Evolutionary conservation across 2,113 vertebrate genomes (phyloP).

Genomic region (Copsychus sechellarum): DNA sequence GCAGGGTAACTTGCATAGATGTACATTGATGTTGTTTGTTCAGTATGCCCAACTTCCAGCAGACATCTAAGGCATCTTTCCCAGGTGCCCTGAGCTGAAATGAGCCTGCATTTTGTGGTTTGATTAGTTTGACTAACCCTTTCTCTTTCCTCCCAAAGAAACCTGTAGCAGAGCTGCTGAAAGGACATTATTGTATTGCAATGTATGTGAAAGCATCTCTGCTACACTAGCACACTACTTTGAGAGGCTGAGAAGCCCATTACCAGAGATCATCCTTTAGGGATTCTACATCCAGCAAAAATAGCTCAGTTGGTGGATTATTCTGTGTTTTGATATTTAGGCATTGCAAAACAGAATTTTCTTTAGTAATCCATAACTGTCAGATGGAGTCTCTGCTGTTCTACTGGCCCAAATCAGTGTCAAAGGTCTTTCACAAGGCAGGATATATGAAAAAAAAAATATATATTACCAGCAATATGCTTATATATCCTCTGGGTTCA

Average conservation of each 20-base stretch:
- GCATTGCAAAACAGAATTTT: slow-evolving; percentile 3
- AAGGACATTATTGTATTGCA: neutral
- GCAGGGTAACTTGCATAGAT: neutral
- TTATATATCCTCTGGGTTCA: neutral
- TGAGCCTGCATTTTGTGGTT: neutral
- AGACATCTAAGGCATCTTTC: neutral
- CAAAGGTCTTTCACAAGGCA: neutral
- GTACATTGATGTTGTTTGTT: neutral
- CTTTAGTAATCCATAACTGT: neutral
- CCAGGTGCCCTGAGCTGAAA: neutral
- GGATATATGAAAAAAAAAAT: neutral
- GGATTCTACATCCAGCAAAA: slow-evolving; percentile 37
- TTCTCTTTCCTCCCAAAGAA: neutral
- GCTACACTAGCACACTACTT: neutral
- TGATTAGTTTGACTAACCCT: neutral
- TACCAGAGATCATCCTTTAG: slow-evolving; percentile 34
- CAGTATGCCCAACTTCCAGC: neutral
- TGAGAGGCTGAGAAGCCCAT: slow-evolving; percentile 27
- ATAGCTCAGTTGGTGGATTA: slow-evolving; percentile 32
- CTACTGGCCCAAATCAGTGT: neutral
- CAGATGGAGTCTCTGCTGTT: neutral
- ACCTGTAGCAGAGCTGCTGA: neutral
- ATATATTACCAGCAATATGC: neutral
- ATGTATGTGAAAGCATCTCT: neutral
- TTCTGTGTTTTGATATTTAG: neutral